A percentile compares a stretch with the other conserved stretches of the same genome.
These are phyloP conservation scores for Galendromus occidentalis DNA, from an alignment of 1,140 invertebrate genomes.

Conservation along the genomic window DNA sequence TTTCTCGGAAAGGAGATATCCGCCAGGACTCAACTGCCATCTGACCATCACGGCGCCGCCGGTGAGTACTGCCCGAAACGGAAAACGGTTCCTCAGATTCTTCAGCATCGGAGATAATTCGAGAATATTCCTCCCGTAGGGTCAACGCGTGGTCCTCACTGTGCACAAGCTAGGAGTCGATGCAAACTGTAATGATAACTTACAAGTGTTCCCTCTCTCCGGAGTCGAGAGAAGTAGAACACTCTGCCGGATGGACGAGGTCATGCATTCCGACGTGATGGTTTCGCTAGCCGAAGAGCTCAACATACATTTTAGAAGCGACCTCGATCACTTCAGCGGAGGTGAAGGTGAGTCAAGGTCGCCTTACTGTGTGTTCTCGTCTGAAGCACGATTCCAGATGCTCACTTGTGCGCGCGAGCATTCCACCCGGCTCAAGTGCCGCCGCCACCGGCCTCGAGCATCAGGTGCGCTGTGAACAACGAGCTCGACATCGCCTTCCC, in stretches of 20 bases:
- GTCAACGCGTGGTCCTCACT: slow-evolving; percentile 2
- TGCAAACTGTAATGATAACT: neutral
- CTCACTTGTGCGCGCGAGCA: too few relatives aligned
- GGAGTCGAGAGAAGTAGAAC: neutral
- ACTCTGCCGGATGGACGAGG: neutral
- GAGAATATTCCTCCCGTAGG: neutral
- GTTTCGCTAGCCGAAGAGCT: neutral
- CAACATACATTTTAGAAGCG: neutral
- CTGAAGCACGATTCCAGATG: too few relatives aligned
- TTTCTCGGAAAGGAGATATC: slow-evolving; percentile 2
- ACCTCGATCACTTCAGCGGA: neutral
- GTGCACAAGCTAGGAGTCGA: neutral
- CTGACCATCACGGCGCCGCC: neutral
- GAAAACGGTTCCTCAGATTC: too few relatives aligned
- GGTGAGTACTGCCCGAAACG: neutral
- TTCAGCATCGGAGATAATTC: too few relatives aligned
- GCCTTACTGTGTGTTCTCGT: too few relatives aligned
- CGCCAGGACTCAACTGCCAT: slow-evolving; percentile 3
- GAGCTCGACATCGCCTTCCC: too few relatives aligned
- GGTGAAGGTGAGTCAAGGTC: neutral
- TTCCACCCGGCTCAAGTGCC: too few relatives aligned
- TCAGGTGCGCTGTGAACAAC: too few relatives aligned
- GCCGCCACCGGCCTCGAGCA: too few relatives aligned
- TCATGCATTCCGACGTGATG: neutral
- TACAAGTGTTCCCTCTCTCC: neutral